Base-by-base conservation (phyloP, 2,113 vertebrate genomes). In the Lonchura striata region DNA sequence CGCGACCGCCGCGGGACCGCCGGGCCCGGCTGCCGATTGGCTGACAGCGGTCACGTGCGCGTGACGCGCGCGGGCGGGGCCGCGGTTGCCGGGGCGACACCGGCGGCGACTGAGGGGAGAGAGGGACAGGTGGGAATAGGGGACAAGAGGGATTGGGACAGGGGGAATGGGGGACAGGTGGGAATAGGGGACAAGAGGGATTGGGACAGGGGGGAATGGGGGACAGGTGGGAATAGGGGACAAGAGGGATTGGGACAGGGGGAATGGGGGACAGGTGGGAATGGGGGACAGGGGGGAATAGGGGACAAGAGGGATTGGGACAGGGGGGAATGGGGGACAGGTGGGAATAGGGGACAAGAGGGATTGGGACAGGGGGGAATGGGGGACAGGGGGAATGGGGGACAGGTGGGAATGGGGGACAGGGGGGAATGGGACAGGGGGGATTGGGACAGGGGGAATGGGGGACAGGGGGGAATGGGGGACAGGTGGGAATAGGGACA, bases 1-100 rank as follows among this genome's bases (percentile, higher is more conserved):
- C 30, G 12, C 6, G 2, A 1, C 30, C 0, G 18, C 18, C 12
- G 5, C 13, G 9, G 33, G 3, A 24, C 0, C 9, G 3, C 6
- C 4, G 0, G 1, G 6, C 12, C 6, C 18, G 3, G 19, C 0
- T 11, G 56, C 14, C 30, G 31, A 94, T 86, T 95, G 91, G 96
- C 76, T 56, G 80, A 13, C 15, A 1, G 5, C 4, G 8, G 10
- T 86, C 88, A 86, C 4, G 91, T 68, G 94, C 0, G 42, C 15
- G 3, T 56, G 56, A 44, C 10, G 33, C 3, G 19, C n/a, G 2
- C 46, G 21, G 18, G 71, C 0, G 82, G 7, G 23, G 41, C 53
- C 2, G 49, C 50, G 25, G 94, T 94, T 92, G 86, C 92, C 66
- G 39, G 6, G 79, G 89, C 61, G 83, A 94, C 94, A 7, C 37